Base-by-base conservation (phyloP, 2,797 vertebrate species). In the Strix occidentalis region DNA sequence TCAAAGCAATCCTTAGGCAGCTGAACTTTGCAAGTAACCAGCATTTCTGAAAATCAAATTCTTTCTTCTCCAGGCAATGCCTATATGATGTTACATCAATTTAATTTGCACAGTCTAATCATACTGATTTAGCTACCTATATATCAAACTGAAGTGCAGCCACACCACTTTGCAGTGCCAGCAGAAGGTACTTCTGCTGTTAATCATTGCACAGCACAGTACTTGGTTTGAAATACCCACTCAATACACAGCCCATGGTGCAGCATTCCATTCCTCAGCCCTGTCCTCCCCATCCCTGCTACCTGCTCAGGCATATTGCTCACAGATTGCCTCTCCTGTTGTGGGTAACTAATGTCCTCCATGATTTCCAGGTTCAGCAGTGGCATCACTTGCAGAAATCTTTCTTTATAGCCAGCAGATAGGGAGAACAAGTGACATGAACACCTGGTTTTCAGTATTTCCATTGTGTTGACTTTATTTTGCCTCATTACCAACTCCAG, bases 51-150 rank as follows among this genome's bases (percentile, higher is more conserved):
- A 96, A 88, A 95, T 53, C 66, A 94, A 90, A 91, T 88, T 84
- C 77, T 90, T 87, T 92, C 61, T 90, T 96, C 90, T 87, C 64
- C 68, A 92, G 80, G 81, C 92, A 84, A 90, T 29, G 46, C 60
- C 56, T 90, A 25, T 51, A 72, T 82, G 83, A 91, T 84, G 66
- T 76, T 89, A 69, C 86, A 91, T 90, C 85, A 69, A 61, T 85
- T 80, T 94, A 93, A 89, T 95, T 87, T 96, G 51, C 77, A 79
- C 53, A 35, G 72, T 61, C 80, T 76, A 94, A 96, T 90, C 88
- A 79, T 16, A 87, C 84, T 76, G 88, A 84, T 94, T 92, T 96
- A 96, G 74, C 33, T 87, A 51, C 31, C 74, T 76, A 56, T 79
- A 84, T 45, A 76, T 82, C 74, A 90, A 90, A 76, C 26, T 58